phyloP scores from a whole-genome alignment of 2,888 invertebrate species.

The Agrotis clavis region DNA sequence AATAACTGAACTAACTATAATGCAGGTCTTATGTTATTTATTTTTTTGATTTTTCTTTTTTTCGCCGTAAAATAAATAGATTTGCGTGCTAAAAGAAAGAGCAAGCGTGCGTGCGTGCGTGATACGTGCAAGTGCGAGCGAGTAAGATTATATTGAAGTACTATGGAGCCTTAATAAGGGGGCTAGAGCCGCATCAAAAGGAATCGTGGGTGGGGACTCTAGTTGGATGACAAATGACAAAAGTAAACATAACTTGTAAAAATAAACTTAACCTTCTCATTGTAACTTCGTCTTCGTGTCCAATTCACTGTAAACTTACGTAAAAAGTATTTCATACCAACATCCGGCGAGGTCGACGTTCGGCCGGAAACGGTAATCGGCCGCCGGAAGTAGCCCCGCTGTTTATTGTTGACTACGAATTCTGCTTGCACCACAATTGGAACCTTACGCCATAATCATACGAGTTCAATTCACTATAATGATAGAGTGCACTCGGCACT shows the following conservation, averaged over 20 bases:
- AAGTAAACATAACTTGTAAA: not conserved
- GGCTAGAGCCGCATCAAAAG: too few relatives aligned
- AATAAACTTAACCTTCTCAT: too few relatives aligned
- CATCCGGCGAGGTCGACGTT: constrained; percentile 69
- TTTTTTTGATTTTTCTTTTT: too few relatives aligned
- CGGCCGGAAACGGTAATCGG: constrained; percentile 74
- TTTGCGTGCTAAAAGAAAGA: too few relatives aligned
- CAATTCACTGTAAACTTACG: constrained; percentile 59
- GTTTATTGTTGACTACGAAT: constrained; percentile 71
- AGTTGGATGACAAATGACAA: not conserved
- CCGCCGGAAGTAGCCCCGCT: constrained; percentile 70
- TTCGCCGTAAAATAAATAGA: too few relatives aligned
- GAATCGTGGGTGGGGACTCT: too few relatives aligned
- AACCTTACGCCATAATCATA: constrained; percentile 38
- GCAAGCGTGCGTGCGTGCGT: too few relatives aligned
- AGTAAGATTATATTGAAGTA: too few relatives aligned
- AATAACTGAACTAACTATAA: too few relatives aligned
- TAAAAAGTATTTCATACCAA: constrained; percentile 69
- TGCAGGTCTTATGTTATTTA: too few relatives aligned
- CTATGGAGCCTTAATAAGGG: too few relatives aligned
- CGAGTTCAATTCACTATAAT: constrained; percentile 44
- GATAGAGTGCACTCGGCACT: constrained; percentile 35
- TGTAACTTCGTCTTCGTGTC: constrained; percentile 43
- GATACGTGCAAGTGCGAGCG: too few relatives aligned
- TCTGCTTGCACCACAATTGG: constrained; percentile 47